phyloP scores from a whole-genome alignment of 2,113 vertebrate genomes.

The Echinops telfairi region DNA sequence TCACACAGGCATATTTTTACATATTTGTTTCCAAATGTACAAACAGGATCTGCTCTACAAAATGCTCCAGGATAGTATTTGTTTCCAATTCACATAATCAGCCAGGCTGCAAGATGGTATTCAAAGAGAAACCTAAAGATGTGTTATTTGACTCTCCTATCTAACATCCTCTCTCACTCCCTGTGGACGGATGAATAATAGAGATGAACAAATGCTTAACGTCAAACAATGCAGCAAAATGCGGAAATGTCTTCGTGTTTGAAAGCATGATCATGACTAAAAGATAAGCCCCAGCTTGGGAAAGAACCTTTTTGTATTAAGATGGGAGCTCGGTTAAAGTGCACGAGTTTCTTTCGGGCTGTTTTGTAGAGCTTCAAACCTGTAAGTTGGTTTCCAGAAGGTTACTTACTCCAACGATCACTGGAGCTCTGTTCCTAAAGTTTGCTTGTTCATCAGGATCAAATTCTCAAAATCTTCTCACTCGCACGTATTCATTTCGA shows the following conservation, averaged over 20 bases:
- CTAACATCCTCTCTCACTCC: slow-evolving; percentile 45
- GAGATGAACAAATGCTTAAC: slow-evolving; percentile 28
- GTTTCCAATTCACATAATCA: slow-evolving; percentile 79
- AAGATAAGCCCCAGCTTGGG: neutral
- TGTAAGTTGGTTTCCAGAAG: slow-evolving; percentile 63
- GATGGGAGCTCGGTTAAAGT: neutral
- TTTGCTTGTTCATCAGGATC: slow-evolving; percentile 41
- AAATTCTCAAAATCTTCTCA: slow-evolving; percentile 39
- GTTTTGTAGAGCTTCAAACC: slow-evolving; percentile 47
- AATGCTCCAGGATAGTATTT: slow-evolving; percentile 78
- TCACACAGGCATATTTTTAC: slow-evolving; percentile 79
- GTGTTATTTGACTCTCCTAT: slow-evolving; percentile 26
- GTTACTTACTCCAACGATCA: slow-evolving; percentile 6
- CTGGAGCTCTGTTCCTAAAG: slow-evolving; percentile 54
- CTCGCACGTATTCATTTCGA: neutral
- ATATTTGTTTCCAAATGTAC: slow-evolving; percentile 82
- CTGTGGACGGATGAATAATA: slow-evolving; percentile 37
- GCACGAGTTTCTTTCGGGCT: neutral
- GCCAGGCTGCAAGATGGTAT: slow-evolving; percentile 78
- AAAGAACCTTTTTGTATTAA: slow-evolving; percentile 27
- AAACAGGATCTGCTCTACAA: slow-evolving; percentile 83
- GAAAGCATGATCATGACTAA: neutral
- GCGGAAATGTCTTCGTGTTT: slow-evolving; percentile 45
- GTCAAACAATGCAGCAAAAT: slow-evolving; percentile 43
- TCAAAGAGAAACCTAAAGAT: slow-evolving; percentile 72